Conservation (phyloP, 2,888 invertebrate genomes). For the Latrodectus hesperus region DNA sequence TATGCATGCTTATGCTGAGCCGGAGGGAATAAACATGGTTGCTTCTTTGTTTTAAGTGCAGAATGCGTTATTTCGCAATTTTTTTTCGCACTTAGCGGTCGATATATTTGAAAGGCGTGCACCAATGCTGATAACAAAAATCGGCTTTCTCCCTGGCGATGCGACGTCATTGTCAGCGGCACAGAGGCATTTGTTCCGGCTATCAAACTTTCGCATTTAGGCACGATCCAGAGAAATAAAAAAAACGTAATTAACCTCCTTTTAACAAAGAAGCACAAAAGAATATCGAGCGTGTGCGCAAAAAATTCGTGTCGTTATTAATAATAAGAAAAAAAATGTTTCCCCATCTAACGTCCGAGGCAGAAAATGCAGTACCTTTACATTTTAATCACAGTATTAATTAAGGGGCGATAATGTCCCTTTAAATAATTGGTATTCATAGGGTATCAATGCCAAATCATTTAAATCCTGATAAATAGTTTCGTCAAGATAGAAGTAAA, state of each 20-base stretch:
- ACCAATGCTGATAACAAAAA: slow-evolving; percentile 52
- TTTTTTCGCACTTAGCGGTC: slow-evolving; percentile 31
- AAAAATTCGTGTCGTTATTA: neutral
- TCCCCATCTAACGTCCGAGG: neutral
- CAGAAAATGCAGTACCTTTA: neutral
- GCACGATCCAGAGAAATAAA: slow-evolving; percentile 1
- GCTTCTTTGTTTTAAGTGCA: slow-evolving; percentile 7
- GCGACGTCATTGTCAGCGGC: slow-evolving; percentile 48
- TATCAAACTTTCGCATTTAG: slow-evolving; percentile 34
- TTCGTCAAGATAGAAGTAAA: too few relatives aligned
- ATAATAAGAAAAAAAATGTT: neutral
- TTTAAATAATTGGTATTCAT: neutral
- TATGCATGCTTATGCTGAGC: neutral
- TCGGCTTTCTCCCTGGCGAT: slow-evolving; percentile 37
- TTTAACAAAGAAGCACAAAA: slow-evolving; percentile 5
- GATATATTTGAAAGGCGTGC: slow-evolving; percentile 58
- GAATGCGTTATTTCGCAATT: slow-evolving; percentile 9
- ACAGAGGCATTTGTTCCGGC: slow-evolving; percentile 37
- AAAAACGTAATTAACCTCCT: slow-evolving; percentile 4
- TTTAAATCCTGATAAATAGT: too few relatives aligned
- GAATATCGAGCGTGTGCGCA: neutral
- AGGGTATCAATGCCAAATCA: too few relatives aligned
- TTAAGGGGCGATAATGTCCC: neutral
- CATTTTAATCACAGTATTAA: neutral
- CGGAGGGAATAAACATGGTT: neutral